These are phyloP conservation scores for Oreochromis tanganicae DNA, from an alignment of 2,113 vertebrate species.

Conservation along the genomic window DNA sequence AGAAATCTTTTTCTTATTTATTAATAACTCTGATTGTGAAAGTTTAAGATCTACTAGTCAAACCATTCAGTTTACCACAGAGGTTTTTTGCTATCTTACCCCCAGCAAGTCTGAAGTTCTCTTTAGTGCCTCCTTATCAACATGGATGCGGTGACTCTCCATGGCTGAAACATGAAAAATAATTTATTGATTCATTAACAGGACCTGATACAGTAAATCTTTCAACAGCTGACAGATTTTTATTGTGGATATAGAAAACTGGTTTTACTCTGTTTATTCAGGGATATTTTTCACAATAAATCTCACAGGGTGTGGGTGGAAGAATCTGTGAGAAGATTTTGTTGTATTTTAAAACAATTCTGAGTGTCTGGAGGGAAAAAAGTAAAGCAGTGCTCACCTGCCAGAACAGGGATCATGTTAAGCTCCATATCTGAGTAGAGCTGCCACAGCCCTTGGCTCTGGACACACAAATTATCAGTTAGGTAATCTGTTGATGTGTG, in stretches of 20 bases:
- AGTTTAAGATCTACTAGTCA: not conserved
- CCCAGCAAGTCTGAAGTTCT: conserved; percentile 83
- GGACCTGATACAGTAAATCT: not conserved
- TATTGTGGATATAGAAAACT: not conserved
- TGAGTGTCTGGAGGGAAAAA: not conserved
- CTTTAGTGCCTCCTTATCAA: conserved; percentile 80
- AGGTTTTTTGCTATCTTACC: conserved; percentile 60
- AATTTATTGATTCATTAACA: not conserved
- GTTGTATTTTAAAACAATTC: not conserved
- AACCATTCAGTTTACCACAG: not conserved
- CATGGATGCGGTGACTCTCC: conserved; percentile 81
- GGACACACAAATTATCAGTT: not conserved
- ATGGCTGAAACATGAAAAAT: conserved; percentile 73
- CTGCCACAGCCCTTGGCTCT: conserved; percentile 81
- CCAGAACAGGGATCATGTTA: conserved; percentile 84
- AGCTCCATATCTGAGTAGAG: conserved; percentile 84
- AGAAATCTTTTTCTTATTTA: not conserved
- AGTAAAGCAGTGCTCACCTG: conserved; percentile 70
- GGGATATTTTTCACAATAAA: not conserved
- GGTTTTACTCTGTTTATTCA: not conserved
- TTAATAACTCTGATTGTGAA: not conserved
- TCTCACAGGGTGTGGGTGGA: not conserved
- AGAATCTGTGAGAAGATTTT: not conserved
- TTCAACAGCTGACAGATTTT: not conserved
- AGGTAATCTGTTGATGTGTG: not conserved